Percentiles rank a stretch among this genome's conserved stretches.
These are phyloP conservation scores for Mystacornis crossleyi DNA, from an alignment of 2,113 vertebrate genomes.

Conservation along the genomic window DNA sequence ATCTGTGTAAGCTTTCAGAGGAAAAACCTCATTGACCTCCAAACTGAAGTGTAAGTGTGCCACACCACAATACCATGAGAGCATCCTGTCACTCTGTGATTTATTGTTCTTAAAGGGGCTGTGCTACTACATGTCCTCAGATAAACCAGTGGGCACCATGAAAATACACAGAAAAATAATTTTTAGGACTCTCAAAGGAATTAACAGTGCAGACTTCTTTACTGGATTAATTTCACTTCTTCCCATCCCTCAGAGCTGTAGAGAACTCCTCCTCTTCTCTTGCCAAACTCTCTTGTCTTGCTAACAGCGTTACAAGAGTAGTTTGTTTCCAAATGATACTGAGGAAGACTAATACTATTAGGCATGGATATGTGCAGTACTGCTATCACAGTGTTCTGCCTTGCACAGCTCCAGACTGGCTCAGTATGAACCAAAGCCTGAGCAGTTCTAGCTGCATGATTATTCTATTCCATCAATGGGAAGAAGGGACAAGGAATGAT, in stretches of 20 bases:
- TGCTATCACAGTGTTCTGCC: not conserved
- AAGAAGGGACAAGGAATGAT: not conserved
- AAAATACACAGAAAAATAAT: not conserved
- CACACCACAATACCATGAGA: not conserved
- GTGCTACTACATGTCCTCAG: not conserved
- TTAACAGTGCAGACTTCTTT: not conserved
- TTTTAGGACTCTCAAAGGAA: not conserved
- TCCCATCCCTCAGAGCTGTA: not conserved
- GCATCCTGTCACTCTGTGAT: not conserved
- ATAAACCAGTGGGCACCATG: not conserved
- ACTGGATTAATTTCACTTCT: not conserved
- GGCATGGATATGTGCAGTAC: not conserved
- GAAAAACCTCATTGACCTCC: not conserved
- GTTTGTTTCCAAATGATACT: not conserved
- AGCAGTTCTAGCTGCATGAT: not conserved
- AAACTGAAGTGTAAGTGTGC: not conserved
- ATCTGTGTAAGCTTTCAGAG: not conserved
- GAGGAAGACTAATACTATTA: not conserved
- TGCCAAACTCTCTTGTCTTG: not conserved
- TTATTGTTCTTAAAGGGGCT: not conserved
- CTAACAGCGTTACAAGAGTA: not conserved
- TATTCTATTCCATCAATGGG: not conserved
- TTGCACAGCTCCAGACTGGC: not conserved
- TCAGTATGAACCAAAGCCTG: not conserved
- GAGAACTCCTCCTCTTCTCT: not conserved